phyloP scores from a whole-genome alignment of 2,888 invertebrate genomes.

The Pyrochroa serraticornis region DNA sequence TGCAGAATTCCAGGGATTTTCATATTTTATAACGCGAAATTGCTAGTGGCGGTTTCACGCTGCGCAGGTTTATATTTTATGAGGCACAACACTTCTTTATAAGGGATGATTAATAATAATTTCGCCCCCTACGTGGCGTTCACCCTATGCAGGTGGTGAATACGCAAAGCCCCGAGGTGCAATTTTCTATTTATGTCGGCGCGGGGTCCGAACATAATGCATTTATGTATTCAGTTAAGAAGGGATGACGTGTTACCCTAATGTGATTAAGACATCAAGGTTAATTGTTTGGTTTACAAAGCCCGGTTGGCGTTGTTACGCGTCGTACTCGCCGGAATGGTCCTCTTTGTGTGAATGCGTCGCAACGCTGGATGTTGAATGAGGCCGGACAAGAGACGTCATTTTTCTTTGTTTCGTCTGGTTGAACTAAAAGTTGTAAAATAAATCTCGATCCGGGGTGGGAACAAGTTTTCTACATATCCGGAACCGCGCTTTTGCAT shows the following conservation, averaged over 20 bases:
- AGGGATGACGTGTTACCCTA: conserved; percentile 26
- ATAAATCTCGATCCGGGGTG: conserved; percentile 34
- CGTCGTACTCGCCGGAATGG: background rate
- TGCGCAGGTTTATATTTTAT: too few species aligned
- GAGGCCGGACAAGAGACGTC: conserved; percentile 10
- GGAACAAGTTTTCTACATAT: conserved; percentile 35
- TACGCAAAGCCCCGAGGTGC: conserved; percentile 17
- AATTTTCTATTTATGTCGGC: conserved; percentile 7
- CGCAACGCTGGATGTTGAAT: conserved; percentile 15
- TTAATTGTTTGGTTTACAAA: conserved; percentile 27
- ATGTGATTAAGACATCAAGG: conserved; percentile 35
- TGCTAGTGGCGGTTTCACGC: too few species aligned
- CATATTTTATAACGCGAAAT: too few species aligned
- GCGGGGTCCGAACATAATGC: background rate
- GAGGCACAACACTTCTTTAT: too few species aligned
- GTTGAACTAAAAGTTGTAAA: conserved; percentile 34
- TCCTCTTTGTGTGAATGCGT: background rate
- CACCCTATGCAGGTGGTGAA: conserved; percentile 19
- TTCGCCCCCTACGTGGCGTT: conserved; percentile 1
- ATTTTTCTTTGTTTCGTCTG: conserved; percentile 32
- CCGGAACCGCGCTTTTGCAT: conserved; percentile 32
- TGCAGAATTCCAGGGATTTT: too few species aligned
- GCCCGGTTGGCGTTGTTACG: conserved; percentile 7
- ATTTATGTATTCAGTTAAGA: conserved; percentile 13
- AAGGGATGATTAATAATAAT: conserved; percentile 3